phyloP scores from a whole-genome alignment of 1,140 invertebrate species.

The Trigoniulus corallinus region DNA sequence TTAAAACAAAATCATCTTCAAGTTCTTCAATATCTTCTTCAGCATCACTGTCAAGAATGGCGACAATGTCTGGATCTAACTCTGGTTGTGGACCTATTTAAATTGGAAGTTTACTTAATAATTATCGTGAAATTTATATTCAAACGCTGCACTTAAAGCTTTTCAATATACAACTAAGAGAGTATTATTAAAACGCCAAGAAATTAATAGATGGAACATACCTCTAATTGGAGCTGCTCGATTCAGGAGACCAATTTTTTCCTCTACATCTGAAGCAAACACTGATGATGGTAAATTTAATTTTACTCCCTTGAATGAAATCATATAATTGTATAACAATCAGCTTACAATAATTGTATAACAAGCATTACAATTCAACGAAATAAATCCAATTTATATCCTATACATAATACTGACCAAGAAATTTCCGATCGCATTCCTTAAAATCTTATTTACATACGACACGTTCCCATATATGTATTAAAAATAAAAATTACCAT shows the following conservation, averaged over 20 bases:
- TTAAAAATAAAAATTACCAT: too few relatives aligned
- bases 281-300: constrained; percentile 71
- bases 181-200: background rate
- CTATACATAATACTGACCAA: too few relatives aligned
- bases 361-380: background rate
- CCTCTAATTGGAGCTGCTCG: constrained; percentile 58
- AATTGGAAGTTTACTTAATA: too few relatives aligned
- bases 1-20: constrained; percentile 77
- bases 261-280: constrained; percentile 75
- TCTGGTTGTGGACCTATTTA: constrained; percentile 48
- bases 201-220: constrained; percentile 19
- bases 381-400: too few relatives aligned
- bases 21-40: constrained; percentile 63
- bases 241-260: constrained; percentile 73
- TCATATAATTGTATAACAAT: background rate
- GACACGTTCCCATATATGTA: too few relatives aligned
- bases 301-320: too few relatives aligned
- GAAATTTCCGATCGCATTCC: too few relatives aligned
- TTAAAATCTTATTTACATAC: too few relatives aligned
- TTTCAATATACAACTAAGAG: constrained; percentile 1
- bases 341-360: background rate
- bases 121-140: too few relatives aligned
- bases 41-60: constrained; percentile 84
- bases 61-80: constrained; percentile 83
- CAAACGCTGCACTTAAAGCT: constrained; percentile 3